phyloP scores from a whole-genome alignment of 1,140 invertebrate species.

The Psilanteris sp. region DNA sequence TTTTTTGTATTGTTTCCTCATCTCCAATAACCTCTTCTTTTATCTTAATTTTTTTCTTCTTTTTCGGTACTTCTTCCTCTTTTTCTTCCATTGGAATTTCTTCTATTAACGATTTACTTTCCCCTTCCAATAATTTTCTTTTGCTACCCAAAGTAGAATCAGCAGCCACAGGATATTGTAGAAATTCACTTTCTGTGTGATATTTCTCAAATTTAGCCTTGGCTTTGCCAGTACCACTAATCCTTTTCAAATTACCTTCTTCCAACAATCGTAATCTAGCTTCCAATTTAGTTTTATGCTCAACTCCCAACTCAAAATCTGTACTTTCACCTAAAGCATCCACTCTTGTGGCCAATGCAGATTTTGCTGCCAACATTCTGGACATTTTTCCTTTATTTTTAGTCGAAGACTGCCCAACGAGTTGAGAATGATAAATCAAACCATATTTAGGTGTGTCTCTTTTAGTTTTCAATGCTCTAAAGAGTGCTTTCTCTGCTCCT shows the following conservation, averaged over 20 bases:
- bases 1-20: too few species aligned
- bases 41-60: neutral
- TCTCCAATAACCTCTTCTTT: too few species aligned
- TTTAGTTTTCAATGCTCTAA: slow-evolving; percentile 97
- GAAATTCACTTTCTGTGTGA: slow-evolving; percentile 88
- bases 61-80: slow-evolving; percentile 7
- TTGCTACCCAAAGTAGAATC: slow-evolving; percentile 65
- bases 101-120: slow-evolving; percentile 76
- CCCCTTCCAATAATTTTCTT: slow-evolving; percentile 73
- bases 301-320: slow-evolving; percentile 88
- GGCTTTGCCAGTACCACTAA: slow-evolving; percentile 93
- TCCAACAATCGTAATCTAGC: slow-evolving; percentile 88
- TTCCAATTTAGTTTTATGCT: slow-evolving; percentile 94
- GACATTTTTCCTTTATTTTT: slow-evolving; percentile 87
- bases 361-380: slow-evolving; percentile 97
- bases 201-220: slow-evolving; percentile 95
- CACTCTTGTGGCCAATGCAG: slow-evolving; percentile 93
- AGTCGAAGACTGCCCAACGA: slow-evolving; percentile 87
- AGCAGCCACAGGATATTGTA: slow-evolving; percentile 81
- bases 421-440: slow-evolving; percentile 97
- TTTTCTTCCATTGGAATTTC: slow-evolving; percentile 68
- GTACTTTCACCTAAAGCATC: slow-evolving; percentile 97
- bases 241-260: slow-evolving; percentile 89
- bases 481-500: slow-evolving; percentile 98
- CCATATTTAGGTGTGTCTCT: slow-evolving; percentile 99